Evolutionary conservation across 2,113 vertebrate species (phyloP), one percentile per base, ranked within the genome.

Genomic region (Helogale parvula): DNA sequence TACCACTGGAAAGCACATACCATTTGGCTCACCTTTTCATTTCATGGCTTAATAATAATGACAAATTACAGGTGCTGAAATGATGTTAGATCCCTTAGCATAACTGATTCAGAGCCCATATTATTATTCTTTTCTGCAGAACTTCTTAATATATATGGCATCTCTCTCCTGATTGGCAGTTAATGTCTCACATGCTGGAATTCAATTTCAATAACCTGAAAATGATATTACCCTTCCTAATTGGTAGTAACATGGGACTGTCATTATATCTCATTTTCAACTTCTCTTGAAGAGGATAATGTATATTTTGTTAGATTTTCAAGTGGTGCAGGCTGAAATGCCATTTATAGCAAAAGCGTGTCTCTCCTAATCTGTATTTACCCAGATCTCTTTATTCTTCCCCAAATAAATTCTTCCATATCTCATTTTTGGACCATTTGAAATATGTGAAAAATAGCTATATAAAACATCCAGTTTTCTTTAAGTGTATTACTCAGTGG

Each of bases 31-130:
- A 97, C 98, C 97, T 98, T 97, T 98, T 95, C 97, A 90, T 90
- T 97, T 98, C 98, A 93, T 91, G 77, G 97, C 97, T 97, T 98
- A 97, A 97, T 97, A 97, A 97, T 97, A 97, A 98, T 98, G 97
- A 98, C 92, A 98, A 97, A 98, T 98, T 97, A 97, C 71, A 98
- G 97, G 97, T 97, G 98, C 84, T 90, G 92, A 97, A 94, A 93
- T 95, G 96, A 96, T 94, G 97, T 89, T 95, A 96, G 88, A 82
- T 92, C 85, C 95, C n/a, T 95, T 84, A 82, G 88, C 94, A 96
- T 69, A 95, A 92, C 95, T 45, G 88, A 94, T 94, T 92, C 82
- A 41, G 66, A 60, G 38, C 27, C 95, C 66, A 50, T 74, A 86
- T 41, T 97, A 90, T 92, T 96, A 84, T 94, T 94, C 80, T 95